These are phyloP conservation scores for Lordiphosa stackelbergi DNA, from an alignment of 1,140 invertebrate species.

Conservation along the genomic window DNA sequence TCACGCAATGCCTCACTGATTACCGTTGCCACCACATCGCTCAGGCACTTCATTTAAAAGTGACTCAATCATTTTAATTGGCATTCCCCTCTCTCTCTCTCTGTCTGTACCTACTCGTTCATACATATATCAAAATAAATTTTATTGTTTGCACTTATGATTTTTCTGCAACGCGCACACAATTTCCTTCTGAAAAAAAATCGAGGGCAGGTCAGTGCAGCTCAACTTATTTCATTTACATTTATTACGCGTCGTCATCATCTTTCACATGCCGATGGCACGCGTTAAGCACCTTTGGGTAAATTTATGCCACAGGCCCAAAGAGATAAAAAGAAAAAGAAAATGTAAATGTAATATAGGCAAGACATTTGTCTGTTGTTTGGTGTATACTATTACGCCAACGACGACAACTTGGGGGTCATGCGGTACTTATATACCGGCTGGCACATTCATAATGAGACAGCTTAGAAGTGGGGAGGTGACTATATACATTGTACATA, in stretches of 20 bases:
- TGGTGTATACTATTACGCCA: conserved; percentile 10
- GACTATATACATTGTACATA: too few relatives aligned
- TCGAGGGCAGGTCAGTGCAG: conserved; percentile 45
- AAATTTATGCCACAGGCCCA: conserved; percentile 8
- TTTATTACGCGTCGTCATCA: conserved; percentile 28
- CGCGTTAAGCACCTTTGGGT: conserved; percentile 30
- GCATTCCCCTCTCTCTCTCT: not conserved
- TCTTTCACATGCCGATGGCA: conserved; percentile 42
- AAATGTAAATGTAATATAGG: conserved; percentile 47
- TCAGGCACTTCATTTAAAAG: conserved; percentile 52
- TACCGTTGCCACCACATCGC: conserved; percentile 5
- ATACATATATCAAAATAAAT: conserved; percentile 3
- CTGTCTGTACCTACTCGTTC: too few relatives aligned
- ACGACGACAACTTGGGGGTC: not conserved
- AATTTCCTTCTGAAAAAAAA: conserved; percentile 6
- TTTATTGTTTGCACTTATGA: conserved; percentile 48
- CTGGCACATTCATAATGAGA: conserved; percentile 1
- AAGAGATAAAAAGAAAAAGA: conserved; percentile 12
- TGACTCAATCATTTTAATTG: conserved; percentile 53
- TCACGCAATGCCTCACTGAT: conserved; percentile 31
- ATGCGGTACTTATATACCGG: not conserved
- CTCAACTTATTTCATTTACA: conserved; percentile 46
- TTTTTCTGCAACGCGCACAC: conserved; percentile 42
- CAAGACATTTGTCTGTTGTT: conserved; percentile 21
- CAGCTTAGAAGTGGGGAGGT: too few relatives aligned